Evolutionary conservation across 2,113 vertebrate species (phyloP).

Genomic region (Ascaphus truei): DNA sequence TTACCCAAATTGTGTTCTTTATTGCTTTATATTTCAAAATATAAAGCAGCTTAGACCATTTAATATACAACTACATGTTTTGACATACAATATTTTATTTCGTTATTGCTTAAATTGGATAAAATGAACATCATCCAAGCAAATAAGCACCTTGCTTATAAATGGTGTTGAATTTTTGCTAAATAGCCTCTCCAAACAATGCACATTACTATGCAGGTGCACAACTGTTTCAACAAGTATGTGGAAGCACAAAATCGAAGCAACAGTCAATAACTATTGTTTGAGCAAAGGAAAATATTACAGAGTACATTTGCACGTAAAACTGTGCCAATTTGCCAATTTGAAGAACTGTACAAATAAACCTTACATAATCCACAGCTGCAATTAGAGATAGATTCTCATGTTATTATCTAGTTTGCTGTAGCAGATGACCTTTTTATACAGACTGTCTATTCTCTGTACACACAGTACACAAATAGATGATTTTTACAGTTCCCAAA

Average conservation of each 20-base stretch:
- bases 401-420: conserved; percentile 4
- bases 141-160: no score
- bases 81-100: no score
- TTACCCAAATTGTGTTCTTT: no score
- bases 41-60: no score
- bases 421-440: conserved; percentile 5
- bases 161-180: no score
- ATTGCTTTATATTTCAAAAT: no score
- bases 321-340: conserved; percentile 6
- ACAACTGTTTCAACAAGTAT: not conserved
- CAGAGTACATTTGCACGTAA: conserved; percentile 22
- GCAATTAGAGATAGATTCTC: conserved; percentile 16
- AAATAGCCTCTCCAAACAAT: not conserved
- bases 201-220: not conserved
- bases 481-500: not conserved
- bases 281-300: conserved; percentile 1
- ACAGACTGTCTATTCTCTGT: conserved; percentile 7
- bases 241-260: not conserved
- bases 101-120: no score
- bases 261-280: not conserved
- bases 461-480: not conserved
- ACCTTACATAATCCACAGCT: conserved; percentile 7
- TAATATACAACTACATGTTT: no score
- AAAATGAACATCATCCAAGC: no score
- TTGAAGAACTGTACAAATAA: not conserved